Base-by-base conservation (phyloP, 2,113 vertebrate genomes). In the Amphiprion percula region DNA sequence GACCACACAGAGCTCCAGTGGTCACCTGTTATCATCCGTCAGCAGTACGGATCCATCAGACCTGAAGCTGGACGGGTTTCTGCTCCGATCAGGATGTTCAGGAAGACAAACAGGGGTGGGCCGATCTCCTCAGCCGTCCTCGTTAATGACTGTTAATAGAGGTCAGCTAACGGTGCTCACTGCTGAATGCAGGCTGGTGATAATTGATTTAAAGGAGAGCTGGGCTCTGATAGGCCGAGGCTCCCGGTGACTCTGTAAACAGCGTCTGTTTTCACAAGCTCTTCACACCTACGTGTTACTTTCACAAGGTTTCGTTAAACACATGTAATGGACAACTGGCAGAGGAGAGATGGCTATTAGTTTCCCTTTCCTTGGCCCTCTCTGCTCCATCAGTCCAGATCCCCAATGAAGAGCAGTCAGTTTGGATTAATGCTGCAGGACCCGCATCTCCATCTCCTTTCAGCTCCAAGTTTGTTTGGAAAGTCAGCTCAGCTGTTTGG, bases 261-360 rank as follows among this genome's bases (percentile, higher is more conserved):
- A 87, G 60, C 44, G 77, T 84, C 71, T 89, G 84, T 88, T 93
- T 91, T 89, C 77, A 90, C 87, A 90, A 89, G 82, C 83, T 67
- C 80, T 84, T 91, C 80, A 86, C 88, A 91, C 90, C 85, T 50
- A 63, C 75, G 80, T 75, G 88, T 65, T 41, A 87, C 83, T 92
- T 93, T 89, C 82, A 92, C 91, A 73, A 79, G 82, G 74, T 68
- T 86, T 79, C 23, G 81, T 84, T 77, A 85, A 91, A 91, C 87
- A 91, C 74, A 68, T 86, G 83, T 85, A 91, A 85, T 73, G 75
- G 80, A 91, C 86, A 93, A 88, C 73, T 93, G 91, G 90, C 77
- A 73, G 9, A n/a, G 52, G 19, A 39, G 63, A 68, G 68, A 39
- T 71, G 82, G 66, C 68, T 70, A 56, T 87, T 82, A 74, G 61